A percentile compares a stretch with the other conserved stretches of the same genome.
phyloP scores from a whole-genome alignment of 2,888 invertebrate species.

The Drosophila koepferae region DNA sequence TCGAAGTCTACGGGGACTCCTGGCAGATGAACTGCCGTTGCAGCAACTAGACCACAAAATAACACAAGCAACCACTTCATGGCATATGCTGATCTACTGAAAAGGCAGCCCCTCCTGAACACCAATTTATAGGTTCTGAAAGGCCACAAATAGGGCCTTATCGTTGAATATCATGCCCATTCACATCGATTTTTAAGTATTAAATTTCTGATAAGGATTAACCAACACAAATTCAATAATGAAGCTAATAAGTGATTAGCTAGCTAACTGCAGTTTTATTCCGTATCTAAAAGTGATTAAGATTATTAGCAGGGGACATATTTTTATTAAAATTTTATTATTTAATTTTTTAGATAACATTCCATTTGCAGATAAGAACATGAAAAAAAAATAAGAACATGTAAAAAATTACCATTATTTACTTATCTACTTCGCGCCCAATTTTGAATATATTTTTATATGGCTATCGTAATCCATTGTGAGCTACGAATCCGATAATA shows the following conservation, averaged over 20 bases:
- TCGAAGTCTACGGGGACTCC: slow-evolving; percentile 66
- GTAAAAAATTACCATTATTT: too few species aligned
- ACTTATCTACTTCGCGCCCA: not conserved
- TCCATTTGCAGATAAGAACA: not conserved
- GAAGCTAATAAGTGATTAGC: not conserved
- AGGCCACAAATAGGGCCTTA: slow-evolving; percentile 21
- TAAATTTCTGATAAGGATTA: slow-evolving; percentile 33
- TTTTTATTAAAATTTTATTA: not conserved
- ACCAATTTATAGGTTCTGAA: slow-evolving; percentile 61
- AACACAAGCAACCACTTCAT: slow-evolving; percentile 64
- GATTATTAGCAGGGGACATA: not conserved
- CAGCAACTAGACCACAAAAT: slow-evolving; percentile 41
- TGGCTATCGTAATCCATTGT: not conserved
- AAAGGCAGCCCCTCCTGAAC: slow-evolving; percentile 10
- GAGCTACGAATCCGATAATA: not conserved
- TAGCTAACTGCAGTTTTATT: slow-evolving; percentile 9
- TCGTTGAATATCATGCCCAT: slow-evolving; percentile 16
- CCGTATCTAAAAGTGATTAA: slow-evolving; percentile 18
- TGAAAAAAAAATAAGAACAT: not conserved
- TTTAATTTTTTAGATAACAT: not conserved
- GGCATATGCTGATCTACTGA: slow-evolving; percentile 34
- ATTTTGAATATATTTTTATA: not conserved
- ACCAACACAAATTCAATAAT: slow-evolving; percentile 14
- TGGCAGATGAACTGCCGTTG: slow-evolving; percentile 66
- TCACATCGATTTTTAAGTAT: slow-evolving; percentile 3